phyloP scores from a whole-genome alignment of 2,113 vertebrate genomes.

The Anoplopoma fimbria region DNA sequence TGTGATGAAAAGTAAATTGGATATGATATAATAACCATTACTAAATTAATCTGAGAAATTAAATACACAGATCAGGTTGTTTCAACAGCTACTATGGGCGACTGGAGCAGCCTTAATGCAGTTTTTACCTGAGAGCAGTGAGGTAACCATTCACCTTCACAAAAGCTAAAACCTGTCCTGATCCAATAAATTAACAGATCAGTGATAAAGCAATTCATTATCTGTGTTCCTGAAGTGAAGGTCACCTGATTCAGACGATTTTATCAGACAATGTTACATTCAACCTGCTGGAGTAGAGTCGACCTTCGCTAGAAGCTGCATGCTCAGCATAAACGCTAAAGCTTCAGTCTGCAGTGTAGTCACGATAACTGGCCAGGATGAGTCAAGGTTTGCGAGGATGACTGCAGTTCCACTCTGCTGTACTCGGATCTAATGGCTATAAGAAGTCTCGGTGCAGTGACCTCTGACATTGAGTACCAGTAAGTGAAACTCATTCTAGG shows the following conservation, averaged over 20 bases:
- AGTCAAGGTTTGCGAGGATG: background rate
- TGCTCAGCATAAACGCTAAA: slow-evolving; percentile 3
- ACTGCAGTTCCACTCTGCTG: background rate
- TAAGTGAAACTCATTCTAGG: background rate
- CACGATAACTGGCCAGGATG: background rate
- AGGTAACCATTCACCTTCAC: background rate
- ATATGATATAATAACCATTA: background rate
- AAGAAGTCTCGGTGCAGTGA: background rate
- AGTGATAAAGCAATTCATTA: background rate
- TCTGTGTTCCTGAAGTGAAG: background rate
- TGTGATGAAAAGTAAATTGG: background rate
- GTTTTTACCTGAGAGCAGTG: background rate
- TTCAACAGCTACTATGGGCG: background rate
- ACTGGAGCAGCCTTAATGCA: background rate
- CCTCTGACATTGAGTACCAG: background rate
- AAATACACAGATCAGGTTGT: background rate
- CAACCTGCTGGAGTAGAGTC: background rate
- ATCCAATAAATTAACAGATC: background rate
- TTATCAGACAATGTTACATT: background rate
- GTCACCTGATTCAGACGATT: background rate
- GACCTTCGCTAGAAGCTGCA: background rate
- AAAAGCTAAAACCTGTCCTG: background rate
- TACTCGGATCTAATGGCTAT: background rate
- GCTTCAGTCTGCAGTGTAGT: slow-evolving; percentile 1
- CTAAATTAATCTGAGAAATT: background rate